These are phyloP conservation scores for Coenonympha glycerion DNA, from an alignment of 2,888 invertebrate species.

Conservation along the genomic window DNA sequence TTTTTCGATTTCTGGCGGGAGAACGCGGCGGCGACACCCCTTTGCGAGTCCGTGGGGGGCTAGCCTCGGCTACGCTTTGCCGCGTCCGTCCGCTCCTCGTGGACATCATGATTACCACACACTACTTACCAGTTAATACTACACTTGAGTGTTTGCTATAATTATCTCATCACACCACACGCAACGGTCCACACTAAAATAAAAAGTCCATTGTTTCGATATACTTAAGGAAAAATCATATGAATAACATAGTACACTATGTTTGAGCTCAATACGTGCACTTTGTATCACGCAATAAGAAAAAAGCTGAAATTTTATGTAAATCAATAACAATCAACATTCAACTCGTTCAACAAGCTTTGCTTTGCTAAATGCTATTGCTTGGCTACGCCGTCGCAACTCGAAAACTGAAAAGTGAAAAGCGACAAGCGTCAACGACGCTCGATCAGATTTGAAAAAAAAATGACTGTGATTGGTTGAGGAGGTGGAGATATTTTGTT, in stretches of 20 bases:
- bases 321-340: background rate
- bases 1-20: slow-evolving; percentile 63
- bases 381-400: slow-evolving; percentile 27
- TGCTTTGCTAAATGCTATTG: background rate
- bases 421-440: slow-evolving; percentile 64
- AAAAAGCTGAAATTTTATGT: background rate
- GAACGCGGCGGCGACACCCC: slow-evolving; percentile 62
- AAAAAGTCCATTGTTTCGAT: no score
- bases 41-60: slow-evolving; percentile 57
- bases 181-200: slow-evolving; percentile 32
- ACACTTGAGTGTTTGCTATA: slow-evolving; percentile 40
- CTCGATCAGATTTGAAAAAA: slow-evolving; percentile 59
- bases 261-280: background rate
- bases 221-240: no score
- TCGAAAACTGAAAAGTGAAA: no score
- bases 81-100: slow-evolving; percentile 62
- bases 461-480: slow-evolving; percentile 53
- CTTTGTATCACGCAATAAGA: no score
- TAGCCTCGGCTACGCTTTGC: slow-evolving; percentile 48
- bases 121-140: slow-evolving; percentile 30
- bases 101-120: slow-evolving; percentile 42
- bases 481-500: no score
- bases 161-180: slow-evolving; percentile 61
- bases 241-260: background rate
- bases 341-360: slow-evolving; percentile 36